Base-by-base conservation (phyloP, 2,888 invertebrate genomes). In the Iselma pallidipennis region DNA sequence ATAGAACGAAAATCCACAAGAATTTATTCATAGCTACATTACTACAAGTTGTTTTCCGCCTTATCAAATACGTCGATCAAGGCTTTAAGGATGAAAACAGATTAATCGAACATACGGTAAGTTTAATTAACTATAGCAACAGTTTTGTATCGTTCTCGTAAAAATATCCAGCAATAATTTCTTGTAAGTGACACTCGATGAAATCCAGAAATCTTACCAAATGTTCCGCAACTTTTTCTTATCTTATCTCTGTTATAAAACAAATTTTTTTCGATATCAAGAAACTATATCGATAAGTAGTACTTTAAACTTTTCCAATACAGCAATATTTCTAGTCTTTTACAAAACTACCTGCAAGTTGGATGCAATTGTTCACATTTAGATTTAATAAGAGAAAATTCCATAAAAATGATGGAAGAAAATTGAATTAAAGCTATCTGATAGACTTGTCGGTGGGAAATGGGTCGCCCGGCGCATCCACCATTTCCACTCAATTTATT, bases 21-120 rank as follows among this genome's bases (percentile, higher is more conserved):
- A 92, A 92, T 79, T 85, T 94, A 57, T 96, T 93, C 80, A 84
- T 88, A 42, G 92, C 95, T 1, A 92, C 95, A 85, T 85, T 91
- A 57, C 83, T 91, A 62, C 91, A 92, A 82, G 91, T 92, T 10
- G 77, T 89, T 31, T 86, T 92, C 50, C 84, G 93, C 45, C 83
- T 94, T 58, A 87, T 87, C 0, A 79, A 92, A 33, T 94, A 93
- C 80, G 85, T 91, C 55, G 92, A 94, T 78, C 91, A 94, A 75
- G 76, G 75, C 31, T 76, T 83, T 74, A 49, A 45, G 9, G 67
- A 68, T 25, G 62, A 66, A 6, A 68, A 81, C 65, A 67, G 75
- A 66, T 74, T 82, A 66, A 89, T 92, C 56, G 88, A 89, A 69
- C 88, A 88, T 68, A 87, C 88, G 76, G 91, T 91, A 75, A 85